Base-by-base conservation (phyloP, 2,113 vertebrate genomes). In the Microtus pennsylvanicus region DNA sequence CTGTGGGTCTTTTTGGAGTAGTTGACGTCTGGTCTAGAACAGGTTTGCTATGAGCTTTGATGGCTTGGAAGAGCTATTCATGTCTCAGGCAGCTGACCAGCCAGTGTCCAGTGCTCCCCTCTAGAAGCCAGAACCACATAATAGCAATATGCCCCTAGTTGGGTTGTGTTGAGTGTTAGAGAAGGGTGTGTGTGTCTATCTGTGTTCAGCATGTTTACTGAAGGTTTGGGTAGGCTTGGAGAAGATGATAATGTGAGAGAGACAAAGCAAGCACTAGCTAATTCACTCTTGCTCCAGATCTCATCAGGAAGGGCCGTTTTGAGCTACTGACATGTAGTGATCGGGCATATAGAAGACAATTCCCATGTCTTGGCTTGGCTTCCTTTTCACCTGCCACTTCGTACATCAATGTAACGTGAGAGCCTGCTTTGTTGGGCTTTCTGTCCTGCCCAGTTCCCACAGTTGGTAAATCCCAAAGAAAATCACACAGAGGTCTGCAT, bases 81-180 rank as follows among this genome's bases (percentile, higher is more conserved):
- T 0, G 0, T 24, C 19, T 2, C 52, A 0, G 42, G 77, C 4
- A 0, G 7, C 3, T 7, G 12, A 11, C 93, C 45, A 1, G 69
- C 81, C 14, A 7, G 86, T 0, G 0, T 35, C n/a, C 52, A 8
- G n/a, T 13, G 1, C 65, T 10, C 2, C 76, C n/a, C 92, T 86
- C 77, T 75, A 33, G 89, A 94, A n/a, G 72, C 78, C 24, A 26
- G 0, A 26, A 24, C 35, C 0, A 0, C 9, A 0, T 0, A 10
- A 0, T 4, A 5, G 65, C 69, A 2, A 1, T 22, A 12, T 9
- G 30, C 55, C 6, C 14, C 5, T 3, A 4, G 76, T 11, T 69
- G 82, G 55, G 35, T 7, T 24, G 28, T n/a, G 63, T 52, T 88
- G 35, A 9, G 75, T n/a, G 5, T 58, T 81, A 58, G 52, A n/a